Percentiles rank a stretch among this genome's conserved stretches.
These are phyloP conservation scores for Bicyclus anynana DNA, from an alignment of 1,140 invertebrate genomes.

Conservation along the genomic window DNA sequence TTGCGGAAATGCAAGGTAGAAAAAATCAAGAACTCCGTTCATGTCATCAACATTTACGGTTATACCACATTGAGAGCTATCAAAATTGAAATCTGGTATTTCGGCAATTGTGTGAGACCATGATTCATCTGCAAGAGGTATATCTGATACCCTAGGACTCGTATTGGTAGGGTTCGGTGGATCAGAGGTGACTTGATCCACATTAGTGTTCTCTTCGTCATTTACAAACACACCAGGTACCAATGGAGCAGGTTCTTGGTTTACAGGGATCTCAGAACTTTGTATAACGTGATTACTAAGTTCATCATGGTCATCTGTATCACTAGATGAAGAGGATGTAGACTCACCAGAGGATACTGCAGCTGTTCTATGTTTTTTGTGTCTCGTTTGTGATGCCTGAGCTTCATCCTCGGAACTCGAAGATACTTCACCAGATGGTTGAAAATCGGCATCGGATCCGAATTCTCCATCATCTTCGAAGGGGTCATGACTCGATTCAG, in stretches of 20 bases:
- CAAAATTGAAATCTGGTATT: conserved; percentile 30
- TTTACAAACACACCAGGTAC: no score
- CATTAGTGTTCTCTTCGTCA: no score
- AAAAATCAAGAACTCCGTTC: conserved; percentile 20
- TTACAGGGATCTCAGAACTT: background rate
- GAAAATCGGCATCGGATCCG: no score
- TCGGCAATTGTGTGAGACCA: conserved; percentile 4
- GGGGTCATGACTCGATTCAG: no score
- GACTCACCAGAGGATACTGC: conserved; percentile 15
- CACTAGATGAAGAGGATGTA: conserved; percentile 17
- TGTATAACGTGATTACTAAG: background rate
- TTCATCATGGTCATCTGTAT: conserved; percentile 16
- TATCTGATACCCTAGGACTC: no score
- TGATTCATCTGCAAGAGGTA: background rate
- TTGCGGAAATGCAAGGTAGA: conserved; percentile 26
- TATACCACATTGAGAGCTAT: conserved; percentile 16
- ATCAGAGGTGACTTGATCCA: no score
- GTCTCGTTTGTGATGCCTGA: background rate
- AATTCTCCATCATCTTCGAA: no score
- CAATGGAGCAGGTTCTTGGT: no score
- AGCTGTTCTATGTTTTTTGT: conserved; percentile 10
- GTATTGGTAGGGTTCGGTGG: no score
- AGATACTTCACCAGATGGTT: no score
- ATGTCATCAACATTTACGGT: conserved; percentile 24
- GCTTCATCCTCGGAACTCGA: no score